Conservation (phyloP, 2,888 invertebrate species). For the Lasioglossum villosulum region DNA sequence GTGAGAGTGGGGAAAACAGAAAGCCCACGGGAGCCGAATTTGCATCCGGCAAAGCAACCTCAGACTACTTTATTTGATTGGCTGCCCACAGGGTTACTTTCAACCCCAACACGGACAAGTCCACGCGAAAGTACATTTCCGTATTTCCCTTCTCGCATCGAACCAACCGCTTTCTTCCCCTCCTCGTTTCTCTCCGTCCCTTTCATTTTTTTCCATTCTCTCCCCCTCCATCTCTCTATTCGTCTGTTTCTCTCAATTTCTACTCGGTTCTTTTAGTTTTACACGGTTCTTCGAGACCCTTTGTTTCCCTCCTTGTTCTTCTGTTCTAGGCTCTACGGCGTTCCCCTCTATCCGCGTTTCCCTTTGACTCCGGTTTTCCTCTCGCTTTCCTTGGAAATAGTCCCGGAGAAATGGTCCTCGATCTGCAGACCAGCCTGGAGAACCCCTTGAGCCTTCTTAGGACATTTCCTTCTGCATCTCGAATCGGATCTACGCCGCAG, state of each 20-base stretch:
- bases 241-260: background rate
- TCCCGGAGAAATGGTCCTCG: constrained; percentile 40
- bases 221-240: background rate
- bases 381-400: constrained; percentile 20
- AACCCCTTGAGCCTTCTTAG: constrained; percentile 45
- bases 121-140: constrained; percentile 50
- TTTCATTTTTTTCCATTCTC: constrained; percentile 6
- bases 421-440: constrained; percentile 10
- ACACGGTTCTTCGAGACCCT: constrained; percentile 8
- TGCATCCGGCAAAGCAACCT: constrained; percentile 80
- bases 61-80: constrained; percentile 82
- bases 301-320: constrained; percentile 22
- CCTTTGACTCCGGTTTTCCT: constrained; percentile 19
- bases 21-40: constrained; percentile 77
- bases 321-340: background rate
- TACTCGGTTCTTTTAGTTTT: background rate
- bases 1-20: constrained; percentile 58
- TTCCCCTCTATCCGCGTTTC: constrained; percentile 4
- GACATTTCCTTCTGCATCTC: constrained; percentile 52
- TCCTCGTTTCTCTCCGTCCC: background rate
- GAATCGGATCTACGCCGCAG: constrained; percentile 49
- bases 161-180: constrained; percentile 17
- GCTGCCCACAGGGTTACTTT: constrained; percentile 75
- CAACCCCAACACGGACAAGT: constrained; percentile 57
- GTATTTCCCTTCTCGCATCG: constrained; percentile 39